A percentile compares a stretch with the other conserved stretches of the same genome.
These are phyloP conservation scores for Menidia menidia DNA, from an alignment of 2,797 vertebrate genomes.

Conservation along the genomic window DNA sequence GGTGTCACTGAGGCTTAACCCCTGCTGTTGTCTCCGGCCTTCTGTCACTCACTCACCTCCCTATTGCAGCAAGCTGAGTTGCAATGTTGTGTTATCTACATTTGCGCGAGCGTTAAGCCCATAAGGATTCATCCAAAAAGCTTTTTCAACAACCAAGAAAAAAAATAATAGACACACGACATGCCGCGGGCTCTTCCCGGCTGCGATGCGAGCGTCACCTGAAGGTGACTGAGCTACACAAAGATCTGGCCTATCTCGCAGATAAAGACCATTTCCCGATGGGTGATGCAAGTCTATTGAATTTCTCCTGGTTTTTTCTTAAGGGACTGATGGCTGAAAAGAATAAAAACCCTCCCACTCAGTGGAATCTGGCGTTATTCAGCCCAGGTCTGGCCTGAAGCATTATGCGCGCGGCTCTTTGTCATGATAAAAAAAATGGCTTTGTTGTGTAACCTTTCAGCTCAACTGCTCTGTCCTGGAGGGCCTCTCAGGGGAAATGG, in stretches of 20 bases:
- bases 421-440: constrained; percentile 46
- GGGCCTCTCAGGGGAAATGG: constrained; percentile 46
- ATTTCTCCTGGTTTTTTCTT: constrained; percentile 18
- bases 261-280: constrained; percentile 54
- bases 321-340: constrained; percentile 31
- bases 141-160: constrained; percentile 7
- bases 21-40: constrained; percentile 39
- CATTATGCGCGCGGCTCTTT: constrained; percentile 39
- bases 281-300: constrained; percentile 22
- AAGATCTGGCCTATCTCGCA: constrained; percentile 59
- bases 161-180: constrained; percentile 35
- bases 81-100: background rate
- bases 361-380: constrained; percentile 62
- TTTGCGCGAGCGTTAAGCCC: background rate
- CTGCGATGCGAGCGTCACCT: constrained; percentile 73
- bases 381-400: constrained; percentile 34
- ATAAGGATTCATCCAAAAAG: background rate
- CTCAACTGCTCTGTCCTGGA: constrained; percentile 28
- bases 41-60: background rate
- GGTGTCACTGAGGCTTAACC: constrained; percentile 14
- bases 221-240: constrained; percentile 70
- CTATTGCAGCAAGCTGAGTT: background rate
- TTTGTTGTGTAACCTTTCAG: constrained; percentile 67
- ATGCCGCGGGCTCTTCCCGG: constrained; percentile 34
- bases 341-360: constrained; percentile 42